These are phyloP conservation scores for Bubo scandiacus DNA, from an alignment of 2,113 vertebrate species.

Conservation along the genomic window DNA sequence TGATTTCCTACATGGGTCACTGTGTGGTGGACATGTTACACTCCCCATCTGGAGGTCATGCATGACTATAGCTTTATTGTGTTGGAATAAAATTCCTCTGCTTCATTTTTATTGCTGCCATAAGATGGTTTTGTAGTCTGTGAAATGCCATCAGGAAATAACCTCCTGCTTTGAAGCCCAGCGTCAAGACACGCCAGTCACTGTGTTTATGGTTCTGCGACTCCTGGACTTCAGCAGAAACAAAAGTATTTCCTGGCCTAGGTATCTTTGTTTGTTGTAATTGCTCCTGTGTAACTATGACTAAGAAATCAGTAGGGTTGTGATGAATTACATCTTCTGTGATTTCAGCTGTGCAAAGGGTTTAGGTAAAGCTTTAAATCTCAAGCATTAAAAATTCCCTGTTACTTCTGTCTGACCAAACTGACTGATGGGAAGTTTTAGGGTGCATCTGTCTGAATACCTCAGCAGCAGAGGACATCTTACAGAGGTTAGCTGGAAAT, in stretches of 20 bases:
- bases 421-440: neutral
- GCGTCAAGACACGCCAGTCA: neutral
- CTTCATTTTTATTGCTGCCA: conserved; percentile 13
- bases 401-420: neutral
- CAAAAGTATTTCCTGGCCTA: neutral
- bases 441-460: neutral
- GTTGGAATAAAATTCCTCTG: neutral
- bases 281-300: neutral
- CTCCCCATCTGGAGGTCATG: neutral
- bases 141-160: neutral
- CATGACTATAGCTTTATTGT: neutral
- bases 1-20: fast-evolving
- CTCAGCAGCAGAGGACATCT: neutral
- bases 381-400: neutral
- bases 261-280: too few species aligned
- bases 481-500: neutral
- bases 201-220: neutral
- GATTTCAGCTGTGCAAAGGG: neutral
- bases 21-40: too few species aligned
- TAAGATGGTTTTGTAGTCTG: neutral
- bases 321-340: neutral
- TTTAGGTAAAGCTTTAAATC: neutral
- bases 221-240: neutral
- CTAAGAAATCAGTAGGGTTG: neutral
- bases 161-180: neutral